phyloP scores from a whole-genome alignment of 1,140 invertebrate genomes.

The Ceratitis capitata region DNA sequence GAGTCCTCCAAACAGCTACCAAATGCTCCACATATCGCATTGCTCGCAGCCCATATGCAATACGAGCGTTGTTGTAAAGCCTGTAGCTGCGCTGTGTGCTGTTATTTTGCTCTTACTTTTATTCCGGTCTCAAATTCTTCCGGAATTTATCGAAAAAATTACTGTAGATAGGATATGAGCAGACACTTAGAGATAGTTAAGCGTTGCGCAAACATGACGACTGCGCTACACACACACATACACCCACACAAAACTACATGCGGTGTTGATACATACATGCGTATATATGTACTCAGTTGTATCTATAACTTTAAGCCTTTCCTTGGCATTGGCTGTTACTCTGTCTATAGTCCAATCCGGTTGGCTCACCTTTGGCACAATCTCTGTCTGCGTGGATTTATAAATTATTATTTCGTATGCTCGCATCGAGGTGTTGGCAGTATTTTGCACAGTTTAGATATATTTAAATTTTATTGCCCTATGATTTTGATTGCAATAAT shows the following conservation, averaged over 20 bases:
- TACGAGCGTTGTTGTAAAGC: neutral
- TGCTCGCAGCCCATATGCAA: neutral
- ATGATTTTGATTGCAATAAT: constrained; percentile 5
- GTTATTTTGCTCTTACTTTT: neutral
- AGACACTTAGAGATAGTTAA: constrained; percentile 38
- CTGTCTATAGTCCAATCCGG: constrained; percentile 17
- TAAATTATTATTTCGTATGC: constrained; percentile 42
- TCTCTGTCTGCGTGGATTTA: constrained; percentile 44
- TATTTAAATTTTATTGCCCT: constrained; percentile 39
- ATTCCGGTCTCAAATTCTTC: constrained; percentile 34
- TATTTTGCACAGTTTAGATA: constrained; percentile 43
- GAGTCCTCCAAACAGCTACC: neutral
- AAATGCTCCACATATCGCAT: constrained; percentile 13
- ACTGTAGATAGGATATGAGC: constrained; percentile 49
- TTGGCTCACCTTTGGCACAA: constrained; percentile 5
- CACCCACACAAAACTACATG: neutral
- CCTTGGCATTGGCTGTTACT: neutral
- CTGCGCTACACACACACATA: neutral
- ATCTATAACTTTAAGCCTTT: no score
- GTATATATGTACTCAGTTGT: no score
- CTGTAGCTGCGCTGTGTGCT: neutral
- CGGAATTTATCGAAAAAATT: constrained; percentile 56
- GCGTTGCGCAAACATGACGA: no score
- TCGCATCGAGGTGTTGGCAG: constrained; percentile 55
- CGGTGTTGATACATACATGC: no score